Evolutionary conservation across 2,113 vertebrate genomes (phyloP).

Genomic region (Fulica atra): DNA sequence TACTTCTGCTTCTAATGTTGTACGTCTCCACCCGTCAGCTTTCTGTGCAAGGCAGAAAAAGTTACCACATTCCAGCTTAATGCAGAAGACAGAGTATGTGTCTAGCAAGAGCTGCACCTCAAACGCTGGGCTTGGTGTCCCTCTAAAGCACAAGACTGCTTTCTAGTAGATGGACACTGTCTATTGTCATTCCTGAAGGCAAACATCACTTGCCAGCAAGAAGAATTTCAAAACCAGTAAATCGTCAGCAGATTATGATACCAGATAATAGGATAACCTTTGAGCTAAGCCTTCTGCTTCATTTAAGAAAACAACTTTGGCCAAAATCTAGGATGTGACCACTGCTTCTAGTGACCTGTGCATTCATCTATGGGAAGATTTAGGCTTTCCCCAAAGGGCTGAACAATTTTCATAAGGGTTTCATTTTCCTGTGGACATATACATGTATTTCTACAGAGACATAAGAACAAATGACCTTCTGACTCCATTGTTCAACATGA

Average conservation of each 20-base stretch:
- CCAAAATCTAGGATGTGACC: not conserved
- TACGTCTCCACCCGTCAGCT: not conserved
- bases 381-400: not conserved
- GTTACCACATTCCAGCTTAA: not conserved
- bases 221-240: not conserved
- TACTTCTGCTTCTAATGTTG: not conserved
- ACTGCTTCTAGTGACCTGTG: not conserved
- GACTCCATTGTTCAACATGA: not conserved
- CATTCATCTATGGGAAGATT: not conserved
- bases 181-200: not conserved
- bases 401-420: not conserved
- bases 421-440: not conserved
- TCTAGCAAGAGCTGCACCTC: not conserved
- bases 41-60: not conserved
- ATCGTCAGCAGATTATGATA: rapidly evolving
- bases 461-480: not conserved
- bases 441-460: not conserved
- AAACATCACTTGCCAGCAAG: not conserved
- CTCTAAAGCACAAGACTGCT: not conserved
- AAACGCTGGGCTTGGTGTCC: not conserved
- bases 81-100: not conserved
- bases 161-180: not conserved
- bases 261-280: not conserved
- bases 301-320: not conserved
- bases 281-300: not conserved